Evolutionary conservation across 2,113 vertebrate species (phyloP), one percentile per base, ranked within the genome.

Genomic region (Syngnathus typhle): DNA sequence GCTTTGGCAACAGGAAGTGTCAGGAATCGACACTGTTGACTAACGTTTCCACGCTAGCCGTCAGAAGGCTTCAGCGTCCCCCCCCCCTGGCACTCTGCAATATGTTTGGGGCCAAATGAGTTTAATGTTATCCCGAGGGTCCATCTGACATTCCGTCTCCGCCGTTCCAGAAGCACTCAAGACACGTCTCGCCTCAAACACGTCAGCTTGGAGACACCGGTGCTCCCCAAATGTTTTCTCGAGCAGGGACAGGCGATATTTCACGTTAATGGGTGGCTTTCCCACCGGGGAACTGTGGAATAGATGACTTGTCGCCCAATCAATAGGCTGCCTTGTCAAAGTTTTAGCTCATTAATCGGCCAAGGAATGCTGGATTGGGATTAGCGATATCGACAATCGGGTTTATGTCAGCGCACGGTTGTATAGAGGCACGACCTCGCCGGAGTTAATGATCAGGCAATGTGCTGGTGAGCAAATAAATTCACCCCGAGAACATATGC

Each of bases 101-200:
- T 81, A 76, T 72, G 63, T 51, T 79, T 10, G 63, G 13, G 73
- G 78, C 85, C 82, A 89, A 89, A 89, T 85, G 80, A 89, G 74
- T 89, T 88, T 88, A 89, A 90, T 88, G 79, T 83, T 78, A 54
- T 89, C 87, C 82, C 86, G 70, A 68, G 81, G 82, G 90, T 56
- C 79, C 76, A 62, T 76, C 87, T 89, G 86, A 88, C 84, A 77
- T 78, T 83, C 77, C 79, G 87, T 82, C 83, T 79, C 59, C 23
- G 66, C 70, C 44, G 72, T 80, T 66, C 11, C 27, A 64, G 23
- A 62, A 81, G 74, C 55, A 36, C 81, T 84, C 69, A 56, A 54
- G 75, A 73, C 82, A 75, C 75, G 75, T 81, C 78, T 78, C 69
- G 69, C 74, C 69, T 76, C 85, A 78, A 77, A 78, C 78, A 83